Base-by-base conservation (phyloP, 2,888 invertebrate species). In the Parochlus steinenii region DNA sequence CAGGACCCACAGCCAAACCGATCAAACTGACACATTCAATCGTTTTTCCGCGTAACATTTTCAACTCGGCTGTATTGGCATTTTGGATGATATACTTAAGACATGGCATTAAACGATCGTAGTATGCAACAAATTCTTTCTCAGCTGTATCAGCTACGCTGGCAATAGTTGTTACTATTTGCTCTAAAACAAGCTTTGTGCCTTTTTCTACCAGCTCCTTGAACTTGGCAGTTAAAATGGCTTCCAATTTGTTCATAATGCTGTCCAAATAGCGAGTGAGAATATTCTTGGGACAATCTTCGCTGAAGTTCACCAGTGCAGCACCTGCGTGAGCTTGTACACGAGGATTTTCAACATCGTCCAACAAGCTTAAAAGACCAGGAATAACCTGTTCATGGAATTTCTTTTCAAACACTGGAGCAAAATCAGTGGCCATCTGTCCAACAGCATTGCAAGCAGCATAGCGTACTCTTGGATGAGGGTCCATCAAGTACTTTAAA, bases 11-110 rank as follows among this genome's bases (percentile, higher is more conserved):
- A 20, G 82, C 82, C 45, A 81, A 57, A 47, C 98, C 98, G 55
- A 99, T 97, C 39, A 99, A 71, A 53, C 93, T 93, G 44, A 98
- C 90, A 54, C 98, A 99, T 59, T 98, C 98, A 44, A 98, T 98
- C 3, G 97, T 92, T 63, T 98, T 99, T 40, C 97, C 97, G 35
- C 97, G 71, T 23, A 98, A 64, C 62, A 95, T 69, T 50, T 89
- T 81, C 42, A 92, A 65, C 49, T 93, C 89, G 18, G 77, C 74
- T 14, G 77, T 77, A 45, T 74, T 83, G 6, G 93, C 92, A 56
- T 95, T 87, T 48, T 87, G 79, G 47, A 98, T 90, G 40, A 98
- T 97, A 56, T 87, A 95, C 58, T 97, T 97, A 42, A 98, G 69
- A 52, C 86, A 90, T 1, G 95, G 95, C 71, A 92, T 80, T 45